Percentiles rank a stretch among this genome's conserved stretches.
Conservation (phyloP, 1,140 invertebrate genomes). For the Orchestia grillus region DNA sequence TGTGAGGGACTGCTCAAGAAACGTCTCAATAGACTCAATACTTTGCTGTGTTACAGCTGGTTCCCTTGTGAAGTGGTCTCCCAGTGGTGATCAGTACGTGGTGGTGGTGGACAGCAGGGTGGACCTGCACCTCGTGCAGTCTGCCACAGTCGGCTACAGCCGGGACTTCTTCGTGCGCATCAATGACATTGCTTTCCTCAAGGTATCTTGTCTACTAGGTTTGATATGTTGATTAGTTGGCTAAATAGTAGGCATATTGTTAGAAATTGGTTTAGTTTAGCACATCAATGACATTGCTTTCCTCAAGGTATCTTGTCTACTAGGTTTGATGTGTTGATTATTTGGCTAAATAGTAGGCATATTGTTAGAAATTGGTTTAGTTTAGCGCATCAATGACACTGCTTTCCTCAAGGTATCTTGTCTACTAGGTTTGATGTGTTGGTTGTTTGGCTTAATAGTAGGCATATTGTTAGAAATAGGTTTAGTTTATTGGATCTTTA, state of each 20-base stretch:
- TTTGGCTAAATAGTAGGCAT: no score
- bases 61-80: constrained; percentile 74
- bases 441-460: no score
- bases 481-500: no score
- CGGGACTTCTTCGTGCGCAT: constrained; percentile 64
- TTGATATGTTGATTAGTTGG: no score
- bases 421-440: no score
- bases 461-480: no score
- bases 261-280: no score
- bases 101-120: constrained; percentile 79
- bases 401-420: constrained; percentile 9
- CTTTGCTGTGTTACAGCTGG: constrained; percentile 67
- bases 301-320: not conserved
- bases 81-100: constrained; percentile 81
- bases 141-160: constrained; percentile 72
- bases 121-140: constrained; percentile 83
- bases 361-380: no score
- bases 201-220: not conserved
- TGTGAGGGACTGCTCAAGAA: no score
- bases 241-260: no score
- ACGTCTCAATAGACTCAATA: no score
- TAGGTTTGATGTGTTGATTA: no score
- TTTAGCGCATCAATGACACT: constrained; percentile 34
- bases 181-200: constrained; percentile 15
- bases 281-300: constrained; percentile 23